phyloP scores from a whole-genome alignment of 2,797 vertebrate genomes.

The Paratrypauchen microcephalus region DNA sequence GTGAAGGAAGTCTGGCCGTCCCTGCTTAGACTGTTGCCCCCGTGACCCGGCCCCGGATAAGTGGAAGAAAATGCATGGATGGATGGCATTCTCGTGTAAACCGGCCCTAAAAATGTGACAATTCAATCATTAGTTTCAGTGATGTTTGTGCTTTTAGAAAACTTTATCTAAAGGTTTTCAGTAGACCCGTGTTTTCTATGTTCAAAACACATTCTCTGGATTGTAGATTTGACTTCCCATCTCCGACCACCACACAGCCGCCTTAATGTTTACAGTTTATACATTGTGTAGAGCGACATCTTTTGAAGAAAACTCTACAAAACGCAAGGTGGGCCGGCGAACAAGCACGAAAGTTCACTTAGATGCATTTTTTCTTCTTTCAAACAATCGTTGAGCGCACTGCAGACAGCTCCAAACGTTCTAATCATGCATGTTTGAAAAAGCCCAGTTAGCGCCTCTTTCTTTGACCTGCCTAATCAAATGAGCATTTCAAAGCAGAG shows the following conservation, averaged over 20 bases:
- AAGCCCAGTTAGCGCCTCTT: conserved; percentile 28
- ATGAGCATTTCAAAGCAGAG: conserved; percentile 51
- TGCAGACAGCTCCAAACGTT: conserved; percentile 34
- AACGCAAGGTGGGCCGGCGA: too few relatives aligned
- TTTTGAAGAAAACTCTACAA: conserved; percentile 19
- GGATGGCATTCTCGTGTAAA: too few relatives aligned
- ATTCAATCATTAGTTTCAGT: too few relatives aligned
- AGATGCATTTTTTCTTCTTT: neutral
- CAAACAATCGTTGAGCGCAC: conserved; percentile 1
- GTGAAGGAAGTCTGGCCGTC: too few relatives aligned
- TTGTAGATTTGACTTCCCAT: neutral
- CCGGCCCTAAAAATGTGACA: too few relatives aligned
- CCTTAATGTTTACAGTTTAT: neutral
- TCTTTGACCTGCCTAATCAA: conserved; percentile 37
- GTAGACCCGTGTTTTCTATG: neutral
- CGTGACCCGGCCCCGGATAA: too few relatives aligned
- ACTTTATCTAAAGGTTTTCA: neutral
- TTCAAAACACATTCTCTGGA: neutral
- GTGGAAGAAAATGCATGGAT: too few relatives aligned
- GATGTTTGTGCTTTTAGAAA: neutral
- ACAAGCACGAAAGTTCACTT: neutral
- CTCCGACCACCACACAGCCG: neutral
- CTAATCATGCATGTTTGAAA: conserved; percentile 42
- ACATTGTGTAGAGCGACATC: neutral
- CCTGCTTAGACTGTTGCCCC: too few relatives aligned